Evolutionary conservation across 2,797 vertebrate genomes (phyloP).

Genomic region (Acanthornis magna): DNA sequence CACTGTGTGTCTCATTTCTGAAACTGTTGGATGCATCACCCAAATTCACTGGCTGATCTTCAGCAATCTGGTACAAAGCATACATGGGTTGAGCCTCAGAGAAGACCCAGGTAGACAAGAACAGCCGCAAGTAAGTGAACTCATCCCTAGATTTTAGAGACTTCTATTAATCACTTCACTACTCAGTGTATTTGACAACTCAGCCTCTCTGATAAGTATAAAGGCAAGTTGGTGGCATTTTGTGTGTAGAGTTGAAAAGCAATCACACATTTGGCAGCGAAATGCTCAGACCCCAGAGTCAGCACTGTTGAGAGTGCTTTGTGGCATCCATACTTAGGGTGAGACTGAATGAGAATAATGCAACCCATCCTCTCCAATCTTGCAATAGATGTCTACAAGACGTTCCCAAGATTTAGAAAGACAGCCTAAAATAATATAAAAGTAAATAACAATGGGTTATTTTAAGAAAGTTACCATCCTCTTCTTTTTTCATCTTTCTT

Average conservation of each 20-base stretch:
- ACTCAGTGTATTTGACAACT: neutral
- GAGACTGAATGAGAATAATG: neutral
- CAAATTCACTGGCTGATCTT: neutral
- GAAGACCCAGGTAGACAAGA: neutral
- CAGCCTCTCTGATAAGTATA: neutral
- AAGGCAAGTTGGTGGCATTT: neutral
- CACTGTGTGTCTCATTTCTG: neutral
- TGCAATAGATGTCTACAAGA: neutral
- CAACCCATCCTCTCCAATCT: neutral
- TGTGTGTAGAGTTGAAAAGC: neutral
- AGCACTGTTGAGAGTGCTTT: neutral
- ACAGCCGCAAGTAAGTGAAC: neutral
- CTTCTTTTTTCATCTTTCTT: neutral
- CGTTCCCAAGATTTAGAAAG: neutral
- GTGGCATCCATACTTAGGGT: neutral
- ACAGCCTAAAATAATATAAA: neutral
- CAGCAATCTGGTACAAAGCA: neutral
- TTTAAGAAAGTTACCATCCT: neutral
- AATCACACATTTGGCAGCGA: neutral
- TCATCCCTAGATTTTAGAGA: neutral
- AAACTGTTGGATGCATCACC: neutral
- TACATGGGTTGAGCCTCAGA: neutral
- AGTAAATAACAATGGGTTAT: neutral
- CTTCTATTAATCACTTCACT: neutral
- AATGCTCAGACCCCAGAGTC: neutral